phyloP scores from a whole-genome alignment of 2,888 invertebrate species.

The Epistrophe eligans region DNA sequence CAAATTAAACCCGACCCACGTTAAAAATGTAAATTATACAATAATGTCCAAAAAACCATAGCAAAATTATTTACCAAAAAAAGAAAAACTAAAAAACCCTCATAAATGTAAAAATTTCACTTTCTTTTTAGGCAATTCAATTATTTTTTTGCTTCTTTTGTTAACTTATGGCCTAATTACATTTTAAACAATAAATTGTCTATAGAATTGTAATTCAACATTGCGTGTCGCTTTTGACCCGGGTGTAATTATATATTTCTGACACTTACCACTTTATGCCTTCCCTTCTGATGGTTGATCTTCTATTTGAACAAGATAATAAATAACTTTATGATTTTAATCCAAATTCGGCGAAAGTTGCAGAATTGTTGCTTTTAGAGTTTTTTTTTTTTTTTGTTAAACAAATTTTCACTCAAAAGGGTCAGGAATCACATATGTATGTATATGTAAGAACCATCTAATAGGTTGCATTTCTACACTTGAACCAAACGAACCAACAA shows the following conservation, averaged over 20 bases:
- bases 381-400: conserved; percentile 16
- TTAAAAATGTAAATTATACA: conserved; percentile 67
- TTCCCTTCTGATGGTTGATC: conserved; percentile 30
- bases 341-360: conserved; percentile 57
- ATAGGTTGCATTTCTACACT: conserved; percentile 16
- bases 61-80: neutral
- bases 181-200: conserved; percentile 29
- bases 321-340: conserved; percentile 38
- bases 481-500: neutral
- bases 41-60: conserved; percentile 23
- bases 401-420: conserved; percentile 51
- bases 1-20: conserved; percentile 43
- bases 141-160: neutral
- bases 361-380: neutral
- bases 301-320: conserved; percentile 38
- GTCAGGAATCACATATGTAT: conserved; percentile 28
- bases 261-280: conserved; percentile 62
- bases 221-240: conserved; percentile 44
- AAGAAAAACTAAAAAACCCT: neutral
- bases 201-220: conserved; percentile 30
- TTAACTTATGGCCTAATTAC: conserved; percentile 44
- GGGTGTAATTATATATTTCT: conserved; percentile 13
- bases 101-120: conserved; percentile 56
- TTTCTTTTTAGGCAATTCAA: conserved; percentile 54
- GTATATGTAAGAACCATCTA: neutral